Percentiles rank a stretch among this genome's conserved stretches.
Conservation (phyloP, 2,797 vertebrate genomes). For the Eulemur mongoz region DNA sequence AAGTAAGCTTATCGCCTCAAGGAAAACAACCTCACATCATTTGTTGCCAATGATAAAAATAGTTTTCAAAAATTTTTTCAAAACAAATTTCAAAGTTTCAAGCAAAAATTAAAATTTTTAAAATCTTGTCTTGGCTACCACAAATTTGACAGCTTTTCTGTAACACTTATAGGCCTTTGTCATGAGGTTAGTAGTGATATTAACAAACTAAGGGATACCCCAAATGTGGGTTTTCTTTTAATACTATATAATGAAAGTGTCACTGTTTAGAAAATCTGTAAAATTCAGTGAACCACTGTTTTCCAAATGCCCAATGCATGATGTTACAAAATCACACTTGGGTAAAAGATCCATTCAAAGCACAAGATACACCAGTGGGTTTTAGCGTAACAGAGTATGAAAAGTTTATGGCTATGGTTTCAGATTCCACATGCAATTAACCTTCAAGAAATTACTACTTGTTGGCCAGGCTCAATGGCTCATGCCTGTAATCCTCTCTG, state of each 20-base stretch:
- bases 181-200: neutral
- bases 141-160: neutral
- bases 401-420: neutral
- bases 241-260: neutral
- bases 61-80: neutral
- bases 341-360: neutral
- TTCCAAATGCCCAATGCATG: neutral
- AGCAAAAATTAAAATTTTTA: slow-evolving; percentile 17
- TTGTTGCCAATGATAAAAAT: neutral
- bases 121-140: neutral
- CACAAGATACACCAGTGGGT: neutral
- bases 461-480: neutral
- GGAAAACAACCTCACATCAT: neutral
- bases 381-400: neutral
- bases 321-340: neutral
- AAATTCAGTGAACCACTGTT: neutral
- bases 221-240: neutral
- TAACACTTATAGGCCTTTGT: neutral
- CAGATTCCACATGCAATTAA: neutral
- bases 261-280: neutral
- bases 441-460: neutral
- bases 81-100: neutral
- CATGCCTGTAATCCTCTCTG: neutral
- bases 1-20: neutral
- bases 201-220: neutral